Evolutionary conservation across 2,888 invertebrate species (phyloP), one percentile per base, ranked within the genome.

Genomic region (Nomada fucata): DNA sequence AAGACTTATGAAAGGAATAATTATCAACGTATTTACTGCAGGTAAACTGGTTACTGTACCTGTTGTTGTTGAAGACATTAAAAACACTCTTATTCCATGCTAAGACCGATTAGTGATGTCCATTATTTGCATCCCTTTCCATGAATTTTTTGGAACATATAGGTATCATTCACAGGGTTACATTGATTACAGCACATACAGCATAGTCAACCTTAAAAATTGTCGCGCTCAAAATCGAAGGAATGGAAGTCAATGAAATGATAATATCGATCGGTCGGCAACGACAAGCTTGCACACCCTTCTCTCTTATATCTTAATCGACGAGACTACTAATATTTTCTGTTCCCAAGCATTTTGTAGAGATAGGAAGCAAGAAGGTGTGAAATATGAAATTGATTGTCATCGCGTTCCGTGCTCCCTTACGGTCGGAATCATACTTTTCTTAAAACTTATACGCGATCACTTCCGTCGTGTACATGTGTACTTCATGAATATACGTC

Each of bases 31-130:
- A 91, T 89, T 92, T 92, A 91, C 92, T 92, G 85, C 92, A 93
- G 93, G 93, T 92, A 92, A 92, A 91, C 90, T 92, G 92, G 90
- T 92, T 92, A 91, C 89, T 92, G 92, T 93, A 93, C 93, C 93
- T 93, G 93, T 92, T 93, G 91, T 92, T 93, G 93, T 92, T 93
- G 92, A 92, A 89, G 89, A 91, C 90, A 91, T 92, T 92, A 93
- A 92, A 92, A 92, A 91, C 90, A 92, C 89, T 92, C 92, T 92
- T 92, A 93, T 92, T 92, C 92, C 92, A 92, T 89, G 92, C 91
- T 92, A 91, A 90, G 85, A 71, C 50, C 84, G 89, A 89, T 91
- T 90, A 83, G 26, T 85, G 79, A 76, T 83, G 88, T 88, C 86
- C 64, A 36, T 79, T 89, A 86, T 89, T 89, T 82, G 84, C 86